Evolutionary conservation across 2,113 vertebrate genomes (phyloP).

Genomic region (Mobula birostris): DNA sequence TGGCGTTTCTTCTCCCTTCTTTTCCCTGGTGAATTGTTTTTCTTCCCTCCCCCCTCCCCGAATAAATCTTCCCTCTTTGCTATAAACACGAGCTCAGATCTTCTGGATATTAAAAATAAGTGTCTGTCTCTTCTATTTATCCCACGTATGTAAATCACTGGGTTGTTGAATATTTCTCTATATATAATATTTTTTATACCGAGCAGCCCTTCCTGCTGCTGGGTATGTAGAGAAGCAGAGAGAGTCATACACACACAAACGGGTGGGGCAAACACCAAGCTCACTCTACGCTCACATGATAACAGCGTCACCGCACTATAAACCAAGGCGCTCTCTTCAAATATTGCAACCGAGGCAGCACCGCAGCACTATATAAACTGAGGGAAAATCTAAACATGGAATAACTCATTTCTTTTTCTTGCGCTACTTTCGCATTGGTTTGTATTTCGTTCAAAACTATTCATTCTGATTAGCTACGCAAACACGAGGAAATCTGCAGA

Average conservation of each 20-base stretch:
- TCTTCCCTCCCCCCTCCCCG: no score
- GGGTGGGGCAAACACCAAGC: conserved; percentile 71
- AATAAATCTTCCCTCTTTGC: not conserved
- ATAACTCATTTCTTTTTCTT: not conserved
- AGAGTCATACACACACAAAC: conserved; percentile 45
- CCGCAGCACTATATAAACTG: not conserved
- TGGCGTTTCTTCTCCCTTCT: not conserved
- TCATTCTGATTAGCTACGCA: not conserved
- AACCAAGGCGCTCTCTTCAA: conserved; percentile 67
- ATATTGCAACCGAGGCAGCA: conserved; percentile 41
- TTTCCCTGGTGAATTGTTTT: no score
- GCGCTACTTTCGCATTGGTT: not conserved
- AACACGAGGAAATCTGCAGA: no score
- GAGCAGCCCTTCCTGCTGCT: conserved; percentile 36
- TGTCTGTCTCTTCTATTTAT: not conserved
- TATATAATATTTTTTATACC: not conserved
- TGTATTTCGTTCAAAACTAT: not conserved
- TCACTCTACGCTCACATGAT: conserved; percentile 72
- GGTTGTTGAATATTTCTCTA: conserved; percentile 1
- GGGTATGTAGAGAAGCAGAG: conserved; percentile 52
- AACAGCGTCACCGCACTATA: conserved; percentile 64
- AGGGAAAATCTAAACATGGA: conserved; percentile 30
- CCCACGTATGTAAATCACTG: conserved; percentile 39
- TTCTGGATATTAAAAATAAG: not conserved
- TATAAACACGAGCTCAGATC: conserved; percentile 10